Evolutionary conservation across 1,140 invertebrate species (phyloP).

Genomic region (Bombus sylvicola): DNA sequence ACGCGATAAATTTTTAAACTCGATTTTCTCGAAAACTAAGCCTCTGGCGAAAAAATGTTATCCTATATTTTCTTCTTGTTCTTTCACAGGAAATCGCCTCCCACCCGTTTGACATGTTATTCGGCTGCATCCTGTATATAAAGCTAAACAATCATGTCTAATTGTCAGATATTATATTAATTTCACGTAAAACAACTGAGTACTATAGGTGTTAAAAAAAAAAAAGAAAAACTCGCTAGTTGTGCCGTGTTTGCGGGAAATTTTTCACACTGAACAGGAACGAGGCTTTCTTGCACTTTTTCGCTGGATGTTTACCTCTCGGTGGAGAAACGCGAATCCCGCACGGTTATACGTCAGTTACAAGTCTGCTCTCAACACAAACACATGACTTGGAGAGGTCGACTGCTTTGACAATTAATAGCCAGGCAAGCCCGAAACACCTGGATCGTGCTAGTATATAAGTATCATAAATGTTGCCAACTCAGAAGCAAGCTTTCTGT

Average conservation of each 20-base stretch:
- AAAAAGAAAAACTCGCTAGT: not conserved
- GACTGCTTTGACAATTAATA: slow-evolving; percentile 43
- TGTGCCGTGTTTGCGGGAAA: not conserved
- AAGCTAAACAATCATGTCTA: no score
- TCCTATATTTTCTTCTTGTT: no score
- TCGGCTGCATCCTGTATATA: no score
- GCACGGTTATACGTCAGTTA: slow-evolving; percentile 27
- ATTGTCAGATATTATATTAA: no score
- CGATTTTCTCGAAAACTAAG: no score
- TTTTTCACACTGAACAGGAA: not conserved
- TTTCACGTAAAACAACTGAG: no score
- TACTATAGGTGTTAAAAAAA: not conserved
- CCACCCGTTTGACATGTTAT: no score
- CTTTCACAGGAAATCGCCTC: no score
- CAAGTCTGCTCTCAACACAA: slow-evolving; percentile 25
- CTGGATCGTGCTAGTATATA: slow-evolving; percentile 8
- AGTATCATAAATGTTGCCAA: slow-evolving; percentile 40
- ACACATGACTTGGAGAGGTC: slow-evolving; percentile 8
- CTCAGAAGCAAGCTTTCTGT: not conserved
- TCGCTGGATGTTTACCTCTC: not conserved
- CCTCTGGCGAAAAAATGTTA: no score
- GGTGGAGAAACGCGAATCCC: not conserved
- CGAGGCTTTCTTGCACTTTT: not conserved
- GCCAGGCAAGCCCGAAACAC: slow-evolving; percentile 10
- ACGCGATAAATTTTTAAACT: no score